Evolutionary conservation across 2,888 invertebrate species (phyloP).

Genomic region (Drosophila leonis): DNA sequence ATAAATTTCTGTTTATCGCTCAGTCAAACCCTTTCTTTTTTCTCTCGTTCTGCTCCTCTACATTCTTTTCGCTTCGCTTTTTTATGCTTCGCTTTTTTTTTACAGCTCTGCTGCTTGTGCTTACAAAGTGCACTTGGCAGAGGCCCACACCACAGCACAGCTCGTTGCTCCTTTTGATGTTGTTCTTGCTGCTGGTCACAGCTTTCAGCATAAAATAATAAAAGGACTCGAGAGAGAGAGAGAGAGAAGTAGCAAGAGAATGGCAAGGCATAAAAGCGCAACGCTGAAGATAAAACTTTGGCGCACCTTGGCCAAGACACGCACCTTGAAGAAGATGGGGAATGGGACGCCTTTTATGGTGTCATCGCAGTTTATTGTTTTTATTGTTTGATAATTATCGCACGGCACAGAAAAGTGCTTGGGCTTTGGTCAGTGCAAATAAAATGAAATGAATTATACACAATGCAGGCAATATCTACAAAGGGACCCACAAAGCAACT

Average conservation of each 20-base stretch:
- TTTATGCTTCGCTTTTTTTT: constrained; percentile 61
- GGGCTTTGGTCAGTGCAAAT: constrained; percentile 50
- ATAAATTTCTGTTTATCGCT: constrained; percentile 77
- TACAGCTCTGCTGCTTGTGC: constrained; percentile 50
- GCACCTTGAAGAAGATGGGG: constrained; percentile 9
- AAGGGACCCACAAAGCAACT: constrained; percentile 41
- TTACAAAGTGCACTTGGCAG: constrained; percentile 73
- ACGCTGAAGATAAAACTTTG: constrained; percentile 69
- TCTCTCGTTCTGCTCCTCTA: constrained; percentile 8
- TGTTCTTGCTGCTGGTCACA: constrained; percentile 61
- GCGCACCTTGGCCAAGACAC: constrained; percentile 55
- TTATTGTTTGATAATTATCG: constrained; percentile 78
- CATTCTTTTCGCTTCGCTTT: constrained; percentile 25
- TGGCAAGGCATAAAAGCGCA: constrained; percentile 36
- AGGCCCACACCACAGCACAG: constrained; percentile 34
- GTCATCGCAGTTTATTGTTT: constrained; percentile 77
- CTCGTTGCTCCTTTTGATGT: constrained; percentile 44
- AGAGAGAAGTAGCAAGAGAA: background rate
- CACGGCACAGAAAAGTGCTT: constrained; percentile 64
- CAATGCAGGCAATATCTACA: constrained; percentile 44
- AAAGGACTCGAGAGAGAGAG: constrained; percentile 12
- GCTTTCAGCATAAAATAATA: constrained; percentile 52
- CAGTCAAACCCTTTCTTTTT: constrained; percentile 62
- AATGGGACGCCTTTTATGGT: constrained; percentile 58
- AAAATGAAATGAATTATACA: constrained; percentile 59